Conservation (phyloP, 2,888 invertebrate species). For the Sphaerophoria taeniata region DNA sequence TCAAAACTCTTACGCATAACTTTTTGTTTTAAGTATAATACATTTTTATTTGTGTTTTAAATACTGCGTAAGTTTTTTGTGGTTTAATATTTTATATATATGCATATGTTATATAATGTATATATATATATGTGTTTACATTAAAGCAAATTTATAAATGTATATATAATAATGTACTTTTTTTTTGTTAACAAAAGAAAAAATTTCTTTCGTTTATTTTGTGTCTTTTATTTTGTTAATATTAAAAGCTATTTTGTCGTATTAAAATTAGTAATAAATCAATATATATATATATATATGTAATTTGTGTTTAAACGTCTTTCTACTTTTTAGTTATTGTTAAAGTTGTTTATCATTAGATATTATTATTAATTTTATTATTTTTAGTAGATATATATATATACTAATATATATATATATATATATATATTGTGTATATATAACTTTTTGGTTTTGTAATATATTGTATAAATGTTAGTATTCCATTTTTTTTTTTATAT, state of each 20-base stretch:
- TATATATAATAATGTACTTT: slow-evolving; percentile 68
- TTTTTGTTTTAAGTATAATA: slow-evolving; percentile 59
- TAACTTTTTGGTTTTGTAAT: slow-evolving; percentile 68
- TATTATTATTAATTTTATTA: slow-evolving; percentile 53
- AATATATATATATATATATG: slow-evolving; percentile 66
- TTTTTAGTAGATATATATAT: slow-evolving; percentile 30
- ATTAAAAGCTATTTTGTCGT: slow-evolving; percentile 73
- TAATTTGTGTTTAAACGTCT: slow-evolving; percentile 75
- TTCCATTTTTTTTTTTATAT: slow-evolving; percentile 72
- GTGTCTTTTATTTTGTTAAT: slow-evolving; percentile 44
- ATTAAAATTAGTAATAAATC: slow-evolving; percentile 68
- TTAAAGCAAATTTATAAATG: slow-evolving; percentile 72
- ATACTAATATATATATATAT: slow-evolving; percentile 48
- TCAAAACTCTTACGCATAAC: slow-evolving; percentile 58
- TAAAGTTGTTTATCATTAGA: slow-evolving; percentile 70
- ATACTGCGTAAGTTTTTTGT: slow-evolving; percentile 64
- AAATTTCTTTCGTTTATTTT: slow-evolving; percentile 31
- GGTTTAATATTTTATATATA: slow-evolving; percentile 46
- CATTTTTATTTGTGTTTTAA: slow-evolving; percentile 38
- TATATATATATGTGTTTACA: slow-evolving; percentile 50
- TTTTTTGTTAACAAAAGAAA: slow-evolving; percentile 64
- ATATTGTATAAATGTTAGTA: slow-evolving; percentile 74
- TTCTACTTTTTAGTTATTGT: slow-evolving; percentile 73
- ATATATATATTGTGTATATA: slow-evolving; percentile 72
- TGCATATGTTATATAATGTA: slow-evolving; percentile 24